Evolutionary conservation across 2,888 invertebrate species (phyloP).

Genomic region (Smittia sp.): DNA sequence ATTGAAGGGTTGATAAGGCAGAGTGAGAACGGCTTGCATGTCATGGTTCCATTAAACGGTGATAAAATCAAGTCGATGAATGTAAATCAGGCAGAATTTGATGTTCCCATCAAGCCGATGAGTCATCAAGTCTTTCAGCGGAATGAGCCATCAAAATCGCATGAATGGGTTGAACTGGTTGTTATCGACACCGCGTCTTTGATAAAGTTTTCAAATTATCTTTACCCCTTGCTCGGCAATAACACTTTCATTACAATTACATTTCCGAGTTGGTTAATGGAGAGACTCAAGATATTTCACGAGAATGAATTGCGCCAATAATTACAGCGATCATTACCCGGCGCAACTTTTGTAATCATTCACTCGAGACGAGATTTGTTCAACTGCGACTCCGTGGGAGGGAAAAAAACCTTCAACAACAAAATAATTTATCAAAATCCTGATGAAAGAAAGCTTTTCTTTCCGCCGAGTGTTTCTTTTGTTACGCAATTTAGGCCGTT

Average conservation of each 20-base stretch:
- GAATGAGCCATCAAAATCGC: not conserved
- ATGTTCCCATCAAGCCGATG: not conserved
- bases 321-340: not conserved
- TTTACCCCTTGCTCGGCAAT: not conserved
- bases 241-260: not conserved
- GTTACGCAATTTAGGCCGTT: not conserved
- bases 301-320: not conserved
- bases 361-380: not conserved
- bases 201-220: not conserved
- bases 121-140: not conserved
- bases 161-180: no score
- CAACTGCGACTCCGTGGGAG: not conserved
- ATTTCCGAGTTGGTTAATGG: not conserved
- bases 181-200: not conserved
- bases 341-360: not conserved
- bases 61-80: not conserved
- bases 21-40: not conserved
- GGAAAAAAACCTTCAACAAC: not conserved
- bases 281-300: not conserved
- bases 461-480: not conserved
- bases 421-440: slow-evolving; percentile 1
- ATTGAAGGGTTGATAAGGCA: no score
- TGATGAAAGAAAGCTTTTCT: not conserved
- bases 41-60: slow-evolving; percentile 3
- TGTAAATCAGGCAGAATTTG: not conserved